Base-by-base conservation (phyloP, 2,888 invertebrate species). In the Gari tellinella region DNA sequence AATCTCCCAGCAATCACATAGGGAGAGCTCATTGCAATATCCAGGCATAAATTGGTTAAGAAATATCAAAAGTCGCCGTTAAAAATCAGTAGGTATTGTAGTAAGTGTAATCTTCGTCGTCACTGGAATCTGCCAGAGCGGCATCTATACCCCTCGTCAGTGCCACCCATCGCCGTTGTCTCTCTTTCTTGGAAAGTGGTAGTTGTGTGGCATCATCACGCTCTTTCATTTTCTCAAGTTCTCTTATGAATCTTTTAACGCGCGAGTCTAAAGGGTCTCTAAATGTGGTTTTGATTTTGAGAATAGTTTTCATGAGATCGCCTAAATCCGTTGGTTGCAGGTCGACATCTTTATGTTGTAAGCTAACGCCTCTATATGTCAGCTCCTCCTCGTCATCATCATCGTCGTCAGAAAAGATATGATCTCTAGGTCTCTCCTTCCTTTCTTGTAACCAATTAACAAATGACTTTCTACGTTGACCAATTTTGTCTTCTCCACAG, bases 61-160 rank as follows among this genome's bases (percentile, higher is more conserved):
- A n/a, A n/a, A n/a, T n/a, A n/a, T n/a, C n/a, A n/a, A n/a, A n/a
- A n/a, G n/a, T n/a, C n/a, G n/a, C n/a, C n/a, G n/a, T n/a, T n/a
- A n/a, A n/a, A n/a, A n/a, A n/a, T n/a, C n/a, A n/a, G n/a, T n/a
- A n/a, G n/a, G n/a, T n/a, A n/a, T n/a, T 31, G 7, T 49, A 41
- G 38, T 49, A 66, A 38, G 37, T 69, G 26, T 72, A 52, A 55
- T 72, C 73, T n/a, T 78, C 80, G 7, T 80, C 82, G 19, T 78
- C 80, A 57, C 78, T 77, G 1, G 77, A 80, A 15, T 74, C 74
- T 1, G 64, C 80, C 1, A 79, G 51, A n/a, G 76, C 79, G 0
- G 76, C 76, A n/a, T 79, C 73, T 41, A 79, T 72, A 25, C 80
- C 82, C 46, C 72, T 66, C n/a, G 75, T 73, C 31, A 80, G 52